Evolutionary conservation across 2,888 invertebrate species (phyloP), one percentile per base, ranked within the genome.

Genomic region (Melolontha melolontha): DNA sequence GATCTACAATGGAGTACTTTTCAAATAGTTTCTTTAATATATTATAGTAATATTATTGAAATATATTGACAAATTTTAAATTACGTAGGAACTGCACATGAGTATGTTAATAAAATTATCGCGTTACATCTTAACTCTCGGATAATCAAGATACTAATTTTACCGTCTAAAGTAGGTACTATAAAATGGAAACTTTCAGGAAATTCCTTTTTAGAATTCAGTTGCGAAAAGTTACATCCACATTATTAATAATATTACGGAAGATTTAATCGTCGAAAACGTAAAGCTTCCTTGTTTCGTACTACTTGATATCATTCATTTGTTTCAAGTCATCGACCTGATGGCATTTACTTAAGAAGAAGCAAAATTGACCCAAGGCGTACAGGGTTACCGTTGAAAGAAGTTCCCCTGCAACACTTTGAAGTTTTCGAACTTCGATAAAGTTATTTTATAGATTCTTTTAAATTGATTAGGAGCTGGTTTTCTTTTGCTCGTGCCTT

Each of bases 191-290:
- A 51, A 22, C 50, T 50, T 29, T 50, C 27, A 22, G 7, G n/a
- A n/a, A 27, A 10, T 50, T n/a, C 22, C 12, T 27, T n/a, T 50
- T 50, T 27, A 50, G 34, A 52, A 34, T 34, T 52, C 29, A 52
- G n/a, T 52, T 52, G 22, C 14, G n/a, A 52, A 52, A 34, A 34
- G 34, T 52, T 52, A 7, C 51, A 34, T 52, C 12, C 14, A 34
- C 51, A 52, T 29, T 52, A 52, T 52, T 52, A 52, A 52, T 52
- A 52, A 52, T 52, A 52, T 14, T 34, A 8, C 14, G 29, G 51
- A 12, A 5, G 34, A 34, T 34, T 52, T 52, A 34, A 34, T 34
- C 51, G 12, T 12, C 12, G 22, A 27, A 29, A 50, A 22, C 50
- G 22, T 50, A 17, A 50, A 12, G 29, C 29, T 50, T 50, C 50